Base-by-base conservation (phyloP, 2,888 invertebrate genomes). In the Fragum fragum region DNA sequence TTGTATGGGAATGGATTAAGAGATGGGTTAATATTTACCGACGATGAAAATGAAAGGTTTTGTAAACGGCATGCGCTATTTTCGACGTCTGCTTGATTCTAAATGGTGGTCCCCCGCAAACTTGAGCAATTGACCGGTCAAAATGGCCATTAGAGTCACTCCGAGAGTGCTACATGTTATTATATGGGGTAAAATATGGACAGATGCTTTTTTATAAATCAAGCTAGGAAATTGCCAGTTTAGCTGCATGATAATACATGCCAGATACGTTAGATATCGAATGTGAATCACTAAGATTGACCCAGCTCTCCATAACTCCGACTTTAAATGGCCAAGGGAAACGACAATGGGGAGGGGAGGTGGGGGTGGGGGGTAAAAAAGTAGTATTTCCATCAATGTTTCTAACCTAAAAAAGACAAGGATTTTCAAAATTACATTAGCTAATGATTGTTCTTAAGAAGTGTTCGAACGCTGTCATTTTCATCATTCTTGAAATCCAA, bases 121-220 rank as follows among this genome's bases (percentile, higher is more conserved):
- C 5, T 28, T 28, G n/a, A 61, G 61, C 32, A n/a, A 29, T 9
- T 61, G 61, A 61, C 61, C 61, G 61, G 61, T 61, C 61, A 61
- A 32, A 32, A 3, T 32, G 32, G 32, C 26, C 61, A 61, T 61
- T 61, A 61, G 32, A 61, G 61, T 61, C 61, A n/a, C 21, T 32
- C 18, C 18, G 61, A 32, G 28, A n/a, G 23, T 61, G n/a, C 32
- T 32, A 14, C 61, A 18, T 61, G 61, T 61, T 32, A 61, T 61
- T 61, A 61, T 28, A 61, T 29, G 11, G 61, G n/a, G 32, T 32
- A 61, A 61, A 32, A 32, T 32, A 61, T 32, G 32, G 29, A 28
- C 32, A 29, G 32, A 29, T 61, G 61, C 29, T 57, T 32, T 61
- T 61, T 61, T 61, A 61, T 61, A 61, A 61, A 61, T 61, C 61